Evolutionary conservation across 2,888 invertebrate species (phyloP), one percentile per base, ranked within the genome.

Genomic region (Pantelozetes paolii): DNA sequence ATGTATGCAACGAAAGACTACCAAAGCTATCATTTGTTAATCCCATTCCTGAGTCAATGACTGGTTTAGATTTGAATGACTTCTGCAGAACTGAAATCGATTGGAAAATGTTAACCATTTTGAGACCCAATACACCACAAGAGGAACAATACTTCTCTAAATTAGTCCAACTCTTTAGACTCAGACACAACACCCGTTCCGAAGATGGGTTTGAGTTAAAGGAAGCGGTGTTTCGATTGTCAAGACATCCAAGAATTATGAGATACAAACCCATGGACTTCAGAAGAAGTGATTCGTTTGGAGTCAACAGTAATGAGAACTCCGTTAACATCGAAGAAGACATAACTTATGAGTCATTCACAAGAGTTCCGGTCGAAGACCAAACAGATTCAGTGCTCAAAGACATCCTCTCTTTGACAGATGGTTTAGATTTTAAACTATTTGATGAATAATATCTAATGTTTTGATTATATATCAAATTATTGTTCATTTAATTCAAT

Each of bases 101-200:
- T 81, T 94, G 94, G 94, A 88, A 90, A 82, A 94, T 94, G 94
- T 84, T 94, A 74, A 94, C 94, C 18, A 89, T 90, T n/a, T 82
- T 90, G 36, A 85, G 93, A 78, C 94, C 94, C 0, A 92, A 92
- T 82, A 86, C 87, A 40, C 90, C 90, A 80, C 83, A 88, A 30
- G 94, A 94, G 79, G 93, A 94, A 83, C 91, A 92, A 80, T 91
- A 90, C 84, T 94, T 91, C 81, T 90, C 91, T 77, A 87, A 89
- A 88, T 79, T 36, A 40, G 54, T 50, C 6, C 23, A 48, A 48
- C 71, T 71, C 67, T 67, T 40, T 67, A 36, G 48, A 26, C 48
- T 71, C 11, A 40, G 54, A 32, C 71, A 71, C 32, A 71, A 71
- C 48, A 71, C 50, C 18, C 48, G 32, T 9, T 26, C 9, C 9